Conservation (phyloP, 2,797 vertebrate genomes). For the Distichodus sexfasciatus region DNA sequence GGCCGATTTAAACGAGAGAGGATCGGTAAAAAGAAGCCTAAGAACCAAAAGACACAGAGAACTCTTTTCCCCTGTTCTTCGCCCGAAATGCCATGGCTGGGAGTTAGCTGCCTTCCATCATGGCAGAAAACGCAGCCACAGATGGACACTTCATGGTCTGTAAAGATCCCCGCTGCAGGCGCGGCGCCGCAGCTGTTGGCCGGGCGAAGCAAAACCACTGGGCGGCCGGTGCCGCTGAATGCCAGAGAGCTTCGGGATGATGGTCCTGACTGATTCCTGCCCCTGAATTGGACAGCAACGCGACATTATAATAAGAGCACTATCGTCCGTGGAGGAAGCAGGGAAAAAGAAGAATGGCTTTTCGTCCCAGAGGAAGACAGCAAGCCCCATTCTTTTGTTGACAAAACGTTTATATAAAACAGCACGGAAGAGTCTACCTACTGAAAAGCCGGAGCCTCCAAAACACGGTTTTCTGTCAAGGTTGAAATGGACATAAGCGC, state of each 20-base stretch:
- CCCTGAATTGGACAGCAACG: neutral
- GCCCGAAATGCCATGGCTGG: slow-evolving; percentile 29
- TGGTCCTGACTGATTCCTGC: slow-evolving; percentile 42
- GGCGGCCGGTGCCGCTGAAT: slow-evolving; percentile 6
- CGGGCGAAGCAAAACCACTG: slow-evolving; percentile 12
- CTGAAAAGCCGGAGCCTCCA: neutral
- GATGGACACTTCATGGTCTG: slow-evolving; percentile 76
- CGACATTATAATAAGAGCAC: slow-evolving; percentile 25
- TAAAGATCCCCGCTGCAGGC: slow-evolving; percentile 69
- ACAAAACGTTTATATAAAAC: neutral
- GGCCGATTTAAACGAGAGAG: slow-evolving; percentile 54
- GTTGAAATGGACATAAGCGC: neutral
- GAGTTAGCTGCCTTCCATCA: slow-evolving; percentile 75
- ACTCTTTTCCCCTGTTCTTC: slow-evolving; percentile 47
- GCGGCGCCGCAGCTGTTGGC: slow-evolving; percentile 1
- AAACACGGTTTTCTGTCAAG: neutral
- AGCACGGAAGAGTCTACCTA: neutral
- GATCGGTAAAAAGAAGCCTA: slow-evolving; percentile 46
- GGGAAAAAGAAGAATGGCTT: slow-evolving; percentile 5
- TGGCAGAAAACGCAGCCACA: slow-evolving; percentile 67
- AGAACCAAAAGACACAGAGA: slow-evolving; percentile 44
- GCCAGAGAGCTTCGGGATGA: slow-evolving; percentile 38
- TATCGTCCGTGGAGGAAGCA: slow-evolving; percentile 3
- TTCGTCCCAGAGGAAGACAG: neutral
- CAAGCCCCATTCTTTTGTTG: neutral